A percentile compares a stretch with the other conserved stretches of the same genome.
Conservation (phyloP, 1,140 invertebrate genomes). For the Drosophila burlai region DNA sequence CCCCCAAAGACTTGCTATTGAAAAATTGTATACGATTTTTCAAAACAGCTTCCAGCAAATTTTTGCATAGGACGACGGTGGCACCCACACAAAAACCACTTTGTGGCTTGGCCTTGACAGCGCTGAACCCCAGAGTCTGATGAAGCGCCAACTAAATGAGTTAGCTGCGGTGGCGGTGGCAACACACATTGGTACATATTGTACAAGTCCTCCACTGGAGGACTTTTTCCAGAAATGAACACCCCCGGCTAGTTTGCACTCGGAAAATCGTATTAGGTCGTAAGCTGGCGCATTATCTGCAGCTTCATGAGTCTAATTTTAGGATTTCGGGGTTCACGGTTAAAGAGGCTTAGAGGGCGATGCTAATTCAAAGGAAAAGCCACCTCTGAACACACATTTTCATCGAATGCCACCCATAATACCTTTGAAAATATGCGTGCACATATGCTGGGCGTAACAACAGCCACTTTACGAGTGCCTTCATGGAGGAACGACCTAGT, state of each 20-base stretch:
- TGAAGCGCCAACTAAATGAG: constrained; percentile 24
- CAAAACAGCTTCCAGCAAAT: background rate
- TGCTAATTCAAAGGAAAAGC: constrained; percentile 2
- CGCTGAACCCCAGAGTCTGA: constrained; percentile 3
- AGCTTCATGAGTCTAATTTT: constrained; percentile 8
- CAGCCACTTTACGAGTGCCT: constrained; percentile 5
- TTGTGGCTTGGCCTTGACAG: constrained; percentile 13
- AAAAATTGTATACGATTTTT: constrained; percentile 34
- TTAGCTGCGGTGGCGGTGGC: constrained; percentile 13
- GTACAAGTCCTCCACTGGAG: background rate
- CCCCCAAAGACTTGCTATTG: background rate
- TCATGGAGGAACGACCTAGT: background rate
- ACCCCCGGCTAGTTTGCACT: constrained; percentile 13
- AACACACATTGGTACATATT: background rate
- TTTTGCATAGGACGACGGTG: constrained; percentile 15
- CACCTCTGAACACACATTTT: background rate
- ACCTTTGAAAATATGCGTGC: constrained; percentile 20
- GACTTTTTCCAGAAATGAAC: constrained; percentile 4
- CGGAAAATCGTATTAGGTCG: constrained; percentile 15
- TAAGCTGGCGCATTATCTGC: constrained; percentile 24
- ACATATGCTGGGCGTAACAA: constrained; percentile 6
- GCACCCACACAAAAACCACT: constrained; percentile 1
- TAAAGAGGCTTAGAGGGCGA: constrained; percentile 8
- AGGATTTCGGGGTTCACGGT: background rate
- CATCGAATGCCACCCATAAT: constrained; percentile 2